phyloP scores from a whole-genome alignment of 2,888 invertebrate genomes.

The Agonopterix heracliana region DNA sequence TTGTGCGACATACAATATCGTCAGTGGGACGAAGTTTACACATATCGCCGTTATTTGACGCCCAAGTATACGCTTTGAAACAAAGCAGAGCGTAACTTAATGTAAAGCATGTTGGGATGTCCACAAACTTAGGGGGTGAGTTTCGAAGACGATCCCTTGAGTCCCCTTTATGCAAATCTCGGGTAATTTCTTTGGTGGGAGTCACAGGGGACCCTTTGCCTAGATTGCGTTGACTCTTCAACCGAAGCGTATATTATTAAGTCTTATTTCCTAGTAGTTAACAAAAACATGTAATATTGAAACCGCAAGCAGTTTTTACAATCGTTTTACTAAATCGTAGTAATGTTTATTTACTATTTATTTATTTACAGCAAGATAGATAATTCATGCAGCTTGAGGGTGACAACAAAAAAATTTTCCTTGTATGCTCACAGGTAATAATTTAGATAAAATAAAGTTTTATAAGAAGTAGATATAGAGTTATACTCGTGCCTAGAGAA shows the following conservation, averaged over 20 bases:
- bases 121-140: conserved; percentile 58
- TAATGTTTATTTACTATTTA: background rate
- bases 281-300: background rate
- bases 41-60: conserved; percentile 37
- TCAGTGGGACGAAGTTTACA: conserved; percentile 27
- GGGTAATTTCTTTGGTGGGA: conserved; percentile 68
- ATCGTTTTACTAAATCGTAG: too few relatives aligned
- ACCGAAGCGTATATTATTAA: conserved; percentile 38
- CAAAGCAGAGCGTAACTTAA: conserved; percentile 56
- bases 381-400: too few relatives aligned
- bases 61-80: conserved; percentile 32
- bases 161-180: conserved; percentile 70
- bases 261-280: conserved; percentile 28
- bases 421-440: too few relatives aligned
- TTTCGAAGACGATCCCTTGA: conserved; percentile 63
- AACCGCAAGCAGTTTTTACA: too few relatives aligned
- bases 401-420: too few relatives aligned
- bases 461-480: conserved; percentile 10
- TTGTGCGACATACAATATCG: background rate
- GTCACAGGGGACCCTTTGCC: conserved; percentile 57
- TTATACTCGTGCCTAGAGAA: conserved; percentile 18
- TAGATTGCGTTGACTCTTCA: conserved; percentile 62
- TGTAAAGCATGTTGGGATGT: conserved; percentile 61
- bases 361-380: too few relatives aligned
- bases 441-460: conserved; percentile 4